phyloP scores from a whole-genome alignment of 1,140 invertebrate genomes.

The Periplaneta americana region DNA sequence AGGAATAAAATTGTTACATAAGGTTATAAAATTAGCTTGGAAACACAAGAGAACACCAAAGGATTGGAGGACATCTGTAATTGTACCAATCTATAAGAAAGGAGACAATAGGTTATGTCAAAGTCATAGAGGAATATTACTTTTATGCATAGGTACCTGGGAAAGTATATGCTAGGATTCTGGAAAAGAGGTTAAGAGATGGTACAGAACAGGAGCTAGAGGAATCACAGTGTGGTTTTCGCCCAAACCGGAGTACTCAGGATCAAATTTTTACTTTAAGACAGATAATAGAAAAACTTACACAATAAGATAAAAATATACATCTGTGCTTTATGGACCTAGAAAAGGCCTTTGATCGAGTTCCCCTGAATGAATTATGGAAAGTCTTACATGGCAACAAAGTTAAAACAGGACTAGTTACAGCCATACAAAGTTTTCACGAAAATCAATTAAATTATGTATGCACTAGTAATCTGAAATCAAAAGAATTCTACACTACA shows the following conservation, averaged over 20 bases:
- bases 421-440: no score
- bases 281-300: background rate
- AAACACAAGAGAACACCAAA: background rate
- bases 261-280: background rate
- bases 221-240: background rate
- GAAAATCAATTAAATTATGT: no score
- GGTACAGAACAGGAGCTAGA: background rate
- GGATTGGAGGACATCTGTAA: background rate
- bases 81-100: conserved; percentile 5
- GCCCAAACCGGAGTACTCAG: background rate
- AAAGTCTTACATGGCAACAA: background rate
- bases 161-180: background rate
- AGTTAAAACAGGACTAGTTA: background rate
- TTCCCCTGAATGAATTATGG: background rate
- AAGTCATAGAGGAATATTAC: background rate
- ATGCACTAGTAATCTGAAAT: no score
- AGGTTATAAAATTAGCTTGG: background rate
- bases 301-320: background rate
- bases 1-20: background rate
- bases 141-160: background rate
- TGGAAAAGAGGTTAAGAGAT: background rate
- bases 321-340: background rate
- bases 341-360: background rate
- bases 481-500: no score
- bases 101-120: background rate